Conservation (phyloP, 2,888 invertebrate genomes). For the Agrypnus murinus region DNA sequence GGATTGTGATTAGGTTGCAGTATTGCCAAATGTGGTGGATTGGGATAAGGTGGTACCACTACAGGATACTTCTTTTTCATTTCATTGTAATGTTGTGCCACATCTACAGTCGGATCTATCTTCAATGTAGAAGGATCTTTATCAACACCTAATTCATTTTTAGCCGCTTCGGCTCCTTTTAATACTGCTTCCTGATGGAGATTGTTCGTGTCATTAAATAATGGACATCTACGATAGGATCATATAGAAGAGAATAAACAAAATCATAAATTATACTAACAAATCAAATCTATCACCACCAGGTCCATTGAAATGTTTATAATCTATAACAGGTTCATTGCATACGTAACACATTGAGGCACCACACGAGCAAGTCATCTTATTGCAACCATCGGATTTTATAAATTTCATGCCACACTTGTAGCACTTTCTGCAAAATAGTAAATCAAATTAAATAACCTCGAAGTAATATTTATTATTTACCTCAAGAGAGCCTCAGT, state of each 20-base stretch:
- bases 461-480: not conserved
- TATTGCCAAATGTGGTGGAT: too few relatives aligned
- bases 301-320: constrained; percentile 71
- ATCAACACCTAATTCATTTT: constrained; percentile 62
- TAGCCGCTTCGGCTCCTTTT: constrained; percentile 62
- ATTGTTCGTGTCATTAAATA: constrained; percentile 61
- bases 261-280: constrained; percentile 26
- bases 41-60: not conserved
- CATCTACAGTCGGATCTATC: constrained; percentile 62
- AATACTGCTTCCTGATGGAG: constrained; percentile 62
- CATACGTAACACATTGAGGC: constrained; percentile 72
- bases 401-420: constrained; percentile 68
- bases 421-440: constrained; percentile 65
- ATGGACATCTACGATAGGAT: constrained; percentile 63
- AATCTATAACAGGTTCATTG: constrained; percentile 68
- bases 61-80: not conserved
- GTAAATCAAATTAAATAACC: constrained; percentile 17
- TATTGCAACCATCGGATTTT: constrained; percentile 72
- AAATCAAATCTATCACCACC: constrained; percentile 30
- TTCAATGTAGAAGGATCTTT: constrained; percentile 59
- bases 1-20: too few relatives aligned
- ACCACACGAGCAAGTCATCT: constrained; percentile 72
- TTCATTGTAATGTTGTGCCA: constrained; percentile 29
- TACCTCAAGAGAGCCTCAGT: constrained; percentile 69
- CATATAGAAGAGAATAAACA: too few relatives aligned